Evolutionary conservation across 2,113 vertebrate genomes (phyloP).

Genomic region (Cephalopholis sonnerati): DNA sequence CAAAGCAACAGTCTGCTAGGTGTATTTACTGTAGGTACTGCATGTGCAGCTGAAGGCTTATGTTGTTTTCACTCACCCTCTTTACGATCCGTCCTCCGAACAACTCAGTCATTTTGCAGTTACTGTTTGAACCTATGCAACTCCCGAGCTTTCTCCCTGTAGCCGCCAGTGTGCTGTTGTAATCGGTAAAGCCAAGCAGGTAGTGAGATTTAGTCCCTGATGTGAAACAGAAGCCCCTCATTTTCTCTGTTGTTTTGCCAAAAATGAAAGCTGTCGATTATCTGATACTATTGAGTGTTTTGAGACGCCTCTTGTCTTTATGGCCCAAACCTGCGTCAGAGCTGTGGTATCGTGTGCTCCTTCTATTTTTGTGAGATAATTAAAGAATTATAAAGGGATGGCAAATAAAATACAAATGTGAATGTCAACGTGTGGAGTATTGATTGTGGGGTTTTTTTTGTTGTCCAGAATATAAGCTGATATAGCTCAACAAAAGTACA

Average conservation of each 20-base stretch:
- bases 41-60: conserved; percentile 39
- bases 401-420: conserved; percentile 88
- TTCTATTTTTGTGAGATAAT: conserved; percentile 86
- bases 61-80: conserved; percentile 15
- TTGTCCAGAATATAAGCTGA: neutral
- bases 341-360: conserved; percentile 75
- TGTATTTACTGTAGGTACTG: conserved; percentile 34
- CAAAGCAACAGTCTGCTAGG: conserved; percentile 12
- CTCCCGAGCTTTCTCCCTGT: conserved; percentile 73
- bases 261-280: conserved; percentile 64
- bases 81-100: conserved; percentile 50
- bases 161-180: conserved; percentile 70
- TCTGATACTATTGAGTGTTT: conserved; percentile 74
- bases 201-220: conserved; percentile 65
- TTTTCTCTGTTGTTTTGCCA: conserved; percentile 67
- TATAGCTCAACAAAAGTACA: neutral
- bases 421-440: conserved; percentile 74
- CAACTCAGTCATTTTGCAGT: conserved; percentile 68
- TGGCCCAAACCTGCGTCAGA: conserved; percentile 75
- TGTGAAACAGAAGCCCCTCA: conserved; percentile 70
- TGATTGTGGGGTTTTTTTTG: conserved; percentile 42
- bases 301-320: conserved; percentile 71
- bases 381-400: conserved; percentile 81
- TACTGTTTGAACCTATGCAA: conserved; percentile 84
- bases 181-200: conserved; percentile 63